Conservation (phyloP, 92 coral and sea anemone species). For the Phenganax marumi region DNA sequence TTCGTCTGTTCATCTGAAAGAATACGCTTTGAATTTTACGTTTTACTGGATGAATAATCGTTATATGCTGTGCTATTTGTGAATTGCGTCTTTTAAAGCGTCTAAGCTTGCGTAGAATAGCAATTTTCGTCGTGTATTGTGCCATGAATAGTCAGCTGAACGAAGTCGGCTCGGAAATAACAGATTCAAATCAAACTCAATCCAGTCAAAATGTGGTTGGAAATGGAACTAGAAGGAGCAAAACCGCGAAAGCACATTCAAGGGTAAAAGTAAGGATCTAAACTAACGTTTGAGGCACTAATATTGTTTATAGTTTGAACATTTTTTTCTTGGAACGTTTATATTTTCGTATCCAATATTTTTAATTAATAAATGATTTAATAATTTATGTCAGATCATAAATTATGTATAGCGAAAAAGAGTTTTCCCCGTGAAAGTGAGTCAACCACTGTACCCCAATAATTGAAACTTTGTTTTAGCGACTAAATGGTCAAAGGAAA, state of each 20-base stretch:
- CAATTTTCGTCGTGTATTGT: background rate
- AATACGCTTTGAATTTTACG: background rate
- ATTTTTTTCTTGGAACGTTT: background rate
- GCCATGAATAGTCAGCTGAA: conserved; percentile 4
- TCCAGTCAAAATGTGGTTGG: background rate
- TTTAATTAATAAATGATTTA: background rate
- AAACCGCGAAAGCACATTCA: conserved; percentile 1
- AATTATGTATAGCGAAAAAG: background rate
- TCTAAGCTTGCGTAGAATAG: background rate
- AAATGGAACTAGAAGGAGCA: background rate
- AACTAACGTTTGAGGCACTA: background rate
- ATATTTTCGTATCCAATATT: background rate
- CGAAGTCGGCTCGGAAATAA: background rate
- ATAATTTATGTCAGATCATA: background rate
- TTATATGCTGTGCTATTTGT: background rate
- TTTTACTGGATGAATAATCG: background rate
- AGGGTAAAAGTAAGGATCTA: conserved; percentile 25
- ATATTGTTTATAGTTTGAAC: background rate
- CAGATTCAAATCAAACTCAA: conserved; percentile 19
- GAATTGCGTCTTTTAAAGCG: background rate
- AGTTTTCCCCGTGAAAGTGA: too few relatives aligned
- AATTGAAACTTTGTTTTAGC: conserved; percentile 5
- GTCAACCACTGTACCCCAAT: too few relatives aligned
- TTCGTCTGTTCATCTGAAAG: background rate
- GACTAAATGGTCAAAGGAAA: conserved; percentile 10